phyloP scores from a whole-genome alignment of 2,888 invertebrate genomes.

The Cylloceria caligata region DNA sequence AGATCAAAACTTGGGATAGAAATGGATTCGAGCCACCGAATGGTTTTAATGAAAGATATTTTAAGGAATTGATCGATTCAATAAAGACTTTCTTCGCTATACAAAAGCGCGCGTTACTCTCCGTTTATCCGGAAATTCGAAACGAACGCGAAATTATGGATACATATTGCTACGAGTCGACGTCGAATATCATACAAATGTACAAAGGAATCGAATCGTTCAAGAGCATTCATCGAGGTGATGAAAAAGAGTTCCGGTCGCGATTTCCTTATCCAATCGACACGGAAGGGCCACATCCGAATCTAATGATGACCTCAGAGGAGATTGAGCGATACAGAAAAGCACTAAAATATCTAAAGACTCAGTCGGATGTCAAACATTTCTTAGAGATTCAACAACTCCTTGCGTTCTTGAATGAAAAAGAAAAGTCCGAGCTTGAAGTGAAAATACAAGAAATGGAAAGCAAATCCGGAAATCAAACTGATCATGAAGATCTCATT shows the following conservation, averaged over 20 bases:
- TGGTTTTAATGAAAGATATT: constrained; percentile 63
- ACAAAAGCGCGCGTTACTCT: constrained; percentile 78
- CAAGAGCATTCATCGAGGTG: constrained; percentile 71
- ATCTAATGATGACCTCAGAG: constrained; percentile 74
- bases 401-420: constrained; percentile 61
- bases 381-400: constrained; percentile 64
- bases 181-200: constrained; percentile 74
- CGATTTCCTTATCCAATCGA: constrained; percentile 78
- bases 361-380: constrained; percentile 59
- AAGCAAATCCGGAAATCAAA: constrained; percentile 15
- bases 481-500: constrained; percentile 58
- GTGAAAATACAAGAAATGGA: constrained; percentile 59
- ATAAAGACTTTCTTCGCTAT: constrained; percentile 73
- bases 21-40: constrained; percentile 40
- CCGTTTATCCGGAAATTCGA: constrained; percentile 78
- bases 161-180: constrained; percentile 72
- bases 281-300: constrained; percentile 72
- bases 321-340: constrained; percentile 74
- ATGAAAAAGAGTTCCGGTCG: constrained; percentile 65
- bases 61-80: constrained; percentile 70
- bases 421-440: constrained; percentile 60
- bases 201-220: constrained; percentile 78
- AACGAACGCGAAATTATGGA: constrained; percentile 76
- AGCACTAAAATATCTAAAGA: constrained; percentile 74
- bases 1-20: constrained; percentile 74